Base-by-base conservation (phyloP, 2,888 invertebrate genomes). In the Diadegma fenestrale region DNA sequence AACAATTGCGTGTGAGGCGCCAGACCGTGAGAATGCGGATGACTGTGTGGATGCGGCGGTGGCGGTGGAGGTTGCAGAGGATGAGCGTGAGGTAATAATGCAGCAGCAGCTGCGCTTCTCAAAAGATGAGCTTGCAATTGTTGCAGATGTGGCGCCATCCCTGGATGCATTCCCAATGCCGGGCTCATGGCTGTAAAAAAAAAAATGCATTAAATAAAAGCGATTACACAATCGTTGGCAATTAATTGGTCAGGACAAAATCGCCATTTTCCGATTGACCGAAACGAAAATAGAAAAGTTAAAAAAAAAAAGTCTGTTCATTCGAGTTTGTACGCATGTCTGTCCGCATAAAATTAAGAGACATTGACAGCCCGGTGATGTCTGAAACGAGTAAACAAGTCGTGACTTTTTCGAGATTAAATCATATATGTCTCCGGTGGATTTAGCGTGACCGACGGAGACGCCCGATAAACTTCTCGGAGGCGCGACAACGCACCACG, bases 111-210 rank as follows among this genome's bases (percentile, higher is more conserved):
- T 92, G 95, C 96, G 94, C 95, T 97, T 91, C 95, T 96, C 94
- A 96, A 95, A 91, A 98, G 95, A 94, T 98, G 98, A 10, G 98
- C 98, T 91, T 97, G 97, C 22, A 97, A 94, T 91, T 97, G 96
- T 90, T 97, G 97, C 78, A 97, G 94, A 89, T 97, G 96, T 51
- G 96, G 95, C 85, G 95, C 94, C 92, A 95, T 95, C 75, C 95
- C 95, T 0, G 95, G 95, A 79, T 95, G 95, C 94, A 95, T 95
- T 63, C 97, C 96, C 72, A 98, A 95, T 0, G 98, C 97, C 17
- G 98, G 98, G 89, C 98, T 98, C 94, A 98, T 96, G n/a, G 98
- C 97, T 89, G 97, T 95, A 5, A 17, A 26, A 22, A 63, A 30
- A 85, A 89, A 66, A 76, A 72, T 83, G 54, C 19, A 48, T 63